These are phyloP conservation scores for Notarius lentiginosus DNA, from an alignment of 2,113 vertebrate species.

Conservation along the genomic window DNA sequence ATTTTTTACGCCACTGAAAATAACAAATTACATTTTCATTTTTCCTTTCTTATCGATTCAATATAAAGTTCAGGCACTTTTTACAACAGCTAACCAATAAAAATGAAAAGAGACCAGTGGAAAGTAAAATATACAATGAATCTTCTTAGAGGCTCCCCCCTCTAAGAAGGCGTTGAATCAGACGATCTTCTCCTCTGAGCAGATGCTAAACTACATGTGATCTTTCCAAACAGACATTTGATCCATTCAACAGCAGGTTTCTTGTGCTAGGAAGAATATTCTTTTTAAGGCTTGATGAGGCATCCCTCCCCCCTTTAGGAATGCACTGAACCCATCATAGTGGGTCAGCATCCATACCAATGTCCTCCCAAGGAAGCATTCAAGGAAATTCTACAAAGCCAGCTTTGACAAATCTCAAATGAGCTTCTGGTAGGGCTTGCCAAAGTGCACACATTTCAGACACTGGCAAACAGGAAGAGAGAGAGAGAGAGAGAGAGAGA, in stretches of 20 bases:
- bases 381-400: constrained; percentile 36
- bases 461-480: neutral
- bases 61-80: neutral
- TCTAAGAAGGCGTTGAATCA: neutral
- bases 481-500: neutral
- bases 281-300: neutral
- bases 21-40: constrained; percentile 1
- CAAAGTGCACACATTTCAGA: constrained; percentile 5
- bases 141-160: neutral
- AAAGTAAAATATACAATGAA: neutral
- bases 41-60: neutral
- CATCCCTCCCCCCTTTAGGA: neutral
- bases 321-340: neutral
- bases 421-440: constrained; percentile 29
- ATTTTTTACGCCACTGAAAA: neutral
- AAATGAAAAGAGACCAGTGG: neutral
- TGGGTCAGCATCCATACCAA: constrained; percentile 33
- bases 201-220: constrained; percentile 13
- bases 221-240: constrained; percentile 25
- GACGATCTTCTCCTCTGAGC: neutral
- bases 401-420: constrained; percentile 45
- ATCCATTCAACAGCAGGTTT: neutral
- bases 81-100: neutral
- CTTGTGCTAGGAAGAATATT: constrained; percentile 14
- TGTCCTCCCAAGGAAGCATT: constrained; percentile 26